Percentiles rank a stretch among this genome's conserved stretches.
These are phyloP conservation scores for Hemicordylus capensis DNA, from an alignment of 2,113 vertebrate species.

Conservation along the genomic window DNA sequence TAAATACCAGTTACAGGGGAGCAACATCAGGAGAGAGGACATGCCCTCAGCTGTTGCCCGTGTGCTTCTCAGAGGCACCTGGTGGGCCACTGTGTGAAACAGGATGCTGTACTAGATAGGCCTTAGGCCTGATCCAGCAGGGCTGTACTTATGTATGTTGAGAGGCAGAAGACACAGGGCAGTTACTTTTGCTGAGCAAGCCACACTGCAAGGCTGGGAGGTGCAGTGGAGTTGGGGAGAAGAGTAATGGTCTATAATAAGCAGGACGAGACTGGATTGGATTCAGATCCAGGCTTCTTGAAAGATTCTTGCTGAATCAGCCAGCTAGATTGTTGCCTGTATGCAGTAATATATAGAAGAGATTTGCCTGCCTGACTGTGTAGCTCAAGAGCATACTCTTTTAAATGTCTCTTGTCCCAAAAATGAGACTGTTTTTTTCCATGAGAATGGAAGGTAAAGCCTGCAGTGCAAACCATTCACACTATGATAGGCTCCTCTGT, in stretches of 20 bases:
- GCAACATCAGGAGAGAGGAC: no score
- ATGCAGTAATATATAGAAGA: neutral
- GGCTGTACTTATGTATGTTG: no score
- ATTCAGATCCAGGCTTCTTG: neutral
- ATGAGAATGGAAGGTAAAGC: neutral
- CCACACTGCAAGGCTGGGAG: no score
- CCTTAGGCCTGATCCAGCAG: no score
- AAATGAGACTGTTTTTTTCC: constrained; percentile 7
- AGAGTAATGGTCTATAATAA: neutral
- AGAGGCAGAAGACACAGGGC: neutral
- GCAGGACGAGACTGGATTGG: neutral
- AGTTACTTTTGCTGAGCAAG: neutral
- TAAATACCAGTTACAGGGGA: no score
- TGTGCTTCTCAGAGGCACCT: no score
- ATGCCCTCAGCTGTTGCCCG: no score
- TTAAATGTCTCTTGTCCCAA: neutral
- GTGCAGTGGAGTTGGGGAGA: no score
- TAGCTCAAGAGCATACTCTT: neutral
- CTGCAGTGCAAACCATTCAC: neutral
- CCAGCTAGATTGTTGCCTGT: neutral
- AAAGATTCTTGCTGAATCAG: neutral
- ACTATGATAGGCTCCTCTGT: neutral
- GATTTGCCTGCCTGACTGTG: neutral
- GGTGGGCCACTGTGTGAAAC: no score
- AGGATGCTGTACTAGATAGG: no score